Base-by-base conservation (phyloP, 2,888 invertebrate genomes). In the Pandemis corylana region DNA sequence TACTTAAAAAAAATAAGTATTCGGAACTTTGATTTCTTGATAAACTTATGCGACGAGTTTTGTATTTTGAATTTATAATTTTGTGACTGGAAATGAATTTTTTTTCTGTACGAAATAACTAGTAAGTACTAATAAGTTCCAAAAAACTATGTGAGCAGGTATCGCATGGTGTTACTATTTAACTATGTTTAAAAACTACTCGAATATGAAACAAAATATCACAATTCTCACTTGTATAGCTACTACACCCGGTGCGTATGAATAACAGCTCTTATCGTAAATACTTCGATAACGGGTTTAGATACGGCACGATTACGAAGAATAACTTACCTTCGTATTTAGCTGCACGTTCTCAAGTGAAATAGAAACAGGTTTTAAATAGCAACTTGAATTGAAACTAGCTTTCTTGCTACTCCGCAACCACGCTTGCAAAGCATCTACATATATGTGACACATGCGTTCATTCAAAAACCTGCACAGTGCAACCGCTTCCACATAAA, bases 261-360 rank as follows among this genome's bases (percentile, higher is more conserved):
- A 69, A 74, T 68, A 71, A 63, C 66, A 64, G 20, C 64, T 71
- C 77, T 82, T 82, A 82, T 82, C 82, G 69, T 36, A 62, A 70
- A 74, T 69, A 69, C 69, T 75, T 77, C 77, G 81, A 82, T 82
- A 80, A 79, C 71, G 67, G 73, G 66, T 76, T 82, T 80, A 80
- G 82, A 80, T 81, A 82, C 75, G 82, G 75, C 73, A 56, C 68
- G 80, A 80, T 81, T 80, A 80, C 76, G 75, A 71, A 62, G 74
- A 59, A 64, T 62, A 28, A 68, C n/a, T 68, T 66, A 59, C 75
- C 72, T 68, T 44, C 41, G n/a, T 7, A 68, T 7, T 69, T 10
- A 36, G 10, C 9, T 5, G 42, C 28, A 44, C 49, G 56, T 44
- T 42, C 36, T 65, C 44, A 51, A 65, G 36, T 68, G 44, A 63